A percentile compares a stretch with the other conserved stretches of the same genome.
phyloP scores from a whole-genome alignment of 2,888 invertebrate genomes.

The Tetragnatha montana region DNA sequence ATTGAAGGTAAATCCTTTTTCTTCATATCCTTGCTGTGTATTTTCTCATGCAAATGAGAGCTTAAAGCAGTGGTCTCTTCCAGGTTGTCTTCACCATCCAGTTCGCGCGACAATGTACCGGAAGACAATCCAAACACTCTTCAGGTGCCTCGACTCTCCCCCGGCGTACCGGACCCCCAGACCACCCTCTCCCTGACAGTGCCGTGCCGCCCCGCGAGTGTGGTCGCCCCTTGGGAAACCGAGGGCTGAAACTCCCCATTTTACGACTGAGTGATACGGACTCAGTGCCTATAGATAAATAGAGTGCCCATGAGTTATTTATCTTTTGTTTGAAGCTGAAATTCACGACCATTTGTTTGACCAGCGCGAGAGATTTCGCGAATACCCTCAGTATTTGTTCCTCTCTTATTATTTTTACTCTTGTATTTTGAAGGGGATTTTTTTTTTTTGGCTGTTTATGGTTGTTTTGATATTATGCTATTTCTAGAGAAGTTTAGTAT shows the following conservation, averaged over 20 bases:
- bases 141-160: slow-evolving; percentile 70
- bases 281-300: slow-evolving; percentile 53
- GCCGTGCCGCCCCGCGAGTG: slow-evolving; percentile 56
- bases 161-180: slow-evolving; percentile 48
- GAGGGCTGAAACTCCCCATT: slow-evolving; percentile 23
- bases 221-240: slow-evolving; percentile 68
- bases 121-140: slow-evolving; percentile 67
- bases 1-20: too few species aligned
- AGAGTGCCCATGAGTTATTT: slow-evolving; percentile 14
- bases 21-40: too few species aligned
- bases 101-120: slow-evolving; percentile 70
- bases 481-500: too few species aligned
- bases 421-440: too few species aligned
- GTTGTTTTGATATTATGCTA: too few species aligned
- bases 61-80: not conserved
- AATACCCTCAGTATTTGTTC: not conserved
- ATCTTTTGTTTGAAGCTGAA: not conserved
- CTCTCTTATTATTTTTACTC: not conserved
- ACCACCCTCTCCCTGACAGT: slow-evolving; percentile 58
- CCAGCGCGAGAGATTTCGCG: slow-evolving; percentile 12
- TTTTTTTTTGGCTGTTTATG: too few species aligned
- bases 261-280: slow-evolving; percentile 40
- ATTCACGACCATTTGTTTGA: not conserved
- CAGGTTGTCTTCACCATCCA: slow-evolving; percentile 71
- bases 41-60: too few species aligned